These are phyloP conservation scores for Nibea coibor DNA, from an alignment of 2,113 vertebrate genomes.

Conservation along the genomic window DNA sequence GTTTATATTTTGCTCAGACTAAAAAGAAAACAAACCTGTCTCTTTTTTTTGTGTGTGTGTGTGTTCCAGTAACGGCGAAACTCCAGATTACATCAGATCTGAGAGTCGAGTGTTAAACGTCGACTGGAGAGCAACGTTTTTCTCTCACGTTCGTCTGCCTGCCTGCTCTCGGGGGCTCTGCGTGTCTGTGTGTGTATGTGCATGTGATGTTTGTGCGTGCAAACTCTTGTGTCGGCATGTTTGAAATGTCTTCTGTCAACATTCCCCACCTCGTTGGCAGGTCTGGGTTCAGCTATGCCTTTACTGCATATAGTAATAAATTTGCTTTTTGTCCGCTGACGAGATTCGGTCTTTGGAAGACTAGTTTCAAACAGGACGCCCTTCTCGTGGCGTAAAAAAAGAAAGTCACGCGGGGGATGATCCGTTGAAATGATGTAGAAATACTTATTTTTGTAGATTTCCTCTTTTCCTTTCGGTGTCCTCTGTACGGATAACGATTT, in stretches of 20 bases:
- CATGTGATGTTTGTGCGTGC: conserved; percentile 59
- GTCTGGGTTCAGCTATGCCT: conserved; percentile 49
- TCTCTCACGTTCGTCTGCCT: not conserved
- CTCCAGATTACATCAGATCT: conserved; percentile 30
- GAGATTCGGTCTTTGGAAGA: conserved; percentile 47
- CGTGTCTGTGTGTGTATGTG: conserved; percentile 40
- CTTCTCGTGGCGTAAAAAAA: conserved; percentile 33
- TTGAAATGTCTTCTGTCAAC: conserved; percentile 26
- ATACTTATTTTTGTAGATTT: conserved; percentile 69
- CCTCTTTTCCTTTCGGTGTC: conserved; percentile 5
- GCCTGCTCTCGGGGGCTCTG: conserved; percentile 2
- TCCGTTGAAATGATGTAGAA: conserved; percentile 50
- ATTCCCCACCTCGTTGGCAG: conserved; percentile 25
- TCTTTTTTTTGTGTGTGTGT: conserved; percentile 14
- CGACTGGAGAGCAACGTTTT: conserved; percentile 18
- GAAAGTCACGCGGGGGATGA: conserved; percentile 1
- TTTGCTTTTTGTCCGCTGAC: conserved; percentile 24
- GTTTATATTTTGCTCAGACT: conserved; percentile 31
- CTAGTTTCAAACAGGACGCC: conserved; percentile 38
- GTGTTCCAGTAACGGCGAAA: conserved; percentile 12
- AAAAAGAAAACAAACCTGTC: conserved; percentile 22
- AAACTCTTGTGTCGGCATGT: conserved; percentile 50
- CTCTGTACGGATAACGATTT: conserved; percentile 27
- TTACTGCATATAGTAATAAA: conserved; percentile 31
- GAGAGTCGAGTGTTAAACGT: conserved; percentile 37